A percentile compares a stretch with the other conserved stretches of the same genome.
These are phyloP conservation scores for Drosophila atripex DNA, from an alignment of 2,888 invertebrate genomes.

Conservation along the genomic window DNA sequence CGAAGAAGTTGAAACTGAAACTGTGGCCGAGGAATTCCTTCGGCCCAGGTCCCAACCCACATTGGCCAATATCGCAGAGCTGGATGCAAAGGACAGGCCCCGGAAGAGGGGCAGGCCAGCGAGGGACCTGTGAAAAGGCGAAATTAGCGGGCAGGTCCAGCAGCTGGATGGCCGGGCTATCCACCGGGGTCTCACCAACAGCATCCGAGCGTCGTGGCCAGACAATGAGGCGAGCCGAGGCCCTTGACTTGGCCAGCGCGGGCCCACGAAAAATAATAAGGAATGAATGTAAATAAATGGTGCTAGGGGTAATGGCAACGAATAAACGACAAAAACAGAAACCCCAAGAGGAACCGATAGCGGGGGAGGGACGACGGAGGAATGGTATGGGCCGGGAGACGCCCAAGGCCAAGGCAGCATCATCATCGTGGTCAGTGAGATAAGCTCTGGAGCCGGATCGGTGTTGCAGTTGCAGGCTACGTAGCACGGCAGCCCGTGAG, in stretches of 20 bases:
- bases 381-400: slow-evolving; percentile 20
- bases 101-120: background rate
- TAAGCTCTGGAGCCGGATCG: slow-evolving; percentile 36
- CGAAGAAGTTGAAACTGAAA: slow-evolving; percentile 24
- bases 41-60: slow-evolving; percentile 48
- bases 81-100: slow-evolving; percentile 26
- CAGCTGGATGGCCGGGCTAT: slow-evolving; percentile 1
- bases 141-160: slow-evolving; percentile 68
- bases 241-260: slow-evolving; percentile 64
- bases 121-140: slow-evolving; percentile 70
- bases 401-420: slow-evolving; percentile 65
- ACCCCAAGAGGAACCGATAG: slow-evolving; percentile 39
- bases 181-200: slow-evolving; percentile 3
- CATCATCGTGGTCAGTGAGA: slow-evolving; percentile 40
- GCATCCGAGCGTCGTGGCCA: slow-evolving; percentile 54
- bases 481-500: slow-evolving; percentile 69
- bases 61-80: slow-evolving; percentile 21
- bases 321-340: slow-evolving; percentile 52
- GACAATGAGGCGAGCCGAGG: slow-evolving; percentile 73
- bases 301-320: slow-evolving; percentile 50
- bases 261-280: slow-evolving; percentile 30
- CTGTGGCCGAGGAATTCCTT: slow-evolving; percentile 28
- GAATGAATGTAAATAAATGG: slow-evolving; percentile 74
- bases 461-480: slow-evolving; percentile 39
- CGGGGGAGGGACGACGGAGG: slow-evolving; percentile 8